Evolutionary conservation across 2,888 invertebrate species (phyloP).

Genomic region (Lampropteryx suffumata): DNA sequence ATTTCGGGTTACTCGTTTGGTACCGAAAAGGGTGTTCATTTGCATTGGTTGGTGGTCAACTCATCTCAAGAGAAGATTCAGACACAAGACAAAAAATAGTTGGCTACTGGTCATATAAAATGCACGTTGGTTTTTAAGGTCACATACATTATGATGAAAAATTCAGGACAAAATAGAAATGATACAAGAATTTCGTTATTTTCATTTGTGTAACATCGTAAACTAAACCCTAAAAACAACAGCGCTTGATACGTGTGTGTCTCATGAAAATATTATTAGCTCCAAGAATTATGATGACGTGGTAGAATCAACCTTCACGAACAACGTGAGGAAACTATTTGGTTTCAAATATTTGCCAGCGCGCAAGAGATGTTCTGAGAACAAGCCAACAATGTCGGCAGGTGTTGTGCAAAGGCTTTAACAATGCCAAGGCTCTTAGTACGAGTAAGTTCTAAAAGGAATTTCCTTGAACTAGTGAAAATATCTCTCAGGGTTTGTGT

Average conservation of each 20-base stretch:
- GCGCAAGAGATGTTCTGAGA: conserved; percentile 23
- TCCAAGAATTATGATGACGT: not conserved
- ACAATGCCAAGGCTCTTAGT: conserved; percentile 23
- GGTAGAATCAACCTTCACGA: conserved; percentile 6
- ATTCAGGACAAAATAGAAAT: too few relatives aligned
- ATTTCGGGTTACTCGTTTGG: conserved; percentile 10
- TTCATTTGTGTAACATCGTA: too few relatives aligned
- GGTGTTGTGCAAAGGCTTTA: conserved; percentile 19
- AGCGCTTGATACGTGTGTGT: too few relatives aligned
- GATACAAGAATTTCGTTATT: too few relatives aligned
- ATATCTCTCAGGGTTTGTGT: conserved; percentile 4
- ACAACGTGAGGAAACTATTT: conserved; percentile 27
- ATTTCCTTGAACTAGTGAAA: conserved; percentile 18
- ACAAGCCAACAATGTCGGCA: conserved; percentile 19
- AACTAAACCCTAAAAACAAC: too few relatives aligned
- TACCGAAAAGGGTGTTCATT: too few relatives aligned
- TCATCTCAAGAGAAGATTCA: not conserved
- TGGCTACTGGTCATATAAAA: too few relatives aligned
- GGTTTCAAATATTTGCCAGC: conserved; percentile 29
- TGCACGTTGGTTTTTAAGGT: too few relatives aligned
- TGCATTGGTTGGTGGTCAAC: not conserved
- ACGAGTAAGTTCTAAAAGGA: conserved; percentile 9
- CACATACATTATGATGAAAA: too few relatives aligned
- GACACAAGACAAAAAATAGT: not conserved
- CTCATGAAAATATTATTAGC: too few relatives aligned